Evolutionary conservation across 2,113 vertebrate species (phyloP), one percentile per base, ranked within the genome.

Genomic region (Egretta garzetta): DNA sequence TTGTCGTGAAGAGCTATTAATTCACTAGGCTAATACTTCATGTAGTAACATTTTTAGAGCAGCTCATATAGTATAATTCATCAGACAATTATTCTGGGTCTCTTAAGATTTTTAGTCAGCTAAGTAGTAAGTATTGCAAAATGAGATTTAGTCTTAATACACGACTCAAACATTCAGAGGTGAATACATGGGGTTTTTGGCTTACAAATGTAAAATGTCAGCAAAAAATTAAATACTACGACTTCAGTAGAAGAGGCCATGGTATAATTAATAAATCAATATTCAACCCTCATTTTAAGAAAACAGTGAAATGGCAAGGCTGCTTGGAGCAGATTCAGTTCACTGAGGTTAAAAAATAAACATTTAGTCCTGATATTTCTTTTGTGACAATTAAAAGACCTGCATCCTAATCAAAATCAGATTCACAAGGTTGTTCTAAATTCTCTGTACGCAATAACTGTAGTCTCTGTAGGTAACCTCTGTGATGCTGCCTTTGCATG

Each of bases 31-130:
- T 96, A 92, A 89, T 89, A 87, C 30, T 93, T 91, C 28, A 49
- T 79, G 62, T 63, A 68, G 76, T 52, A 79, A 68, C 95, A 87
- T 49, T 95, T 87, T 87, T 85, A 93, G 80, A 82, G 83, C 53
- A 70, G 56, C 53, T 94, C 33, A 37, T 89, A 27, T 4, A 79
- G 39, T 85, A 20, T 96, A 94, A 95, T 96, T 95, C 68, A 91
- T 96, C 58, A 75, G 86, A 72, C 60, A 87, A 80, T 95, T 95
- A 84, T 76, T 94, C 87, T 73, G 68, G 5, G 3, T 87, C 89
- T 88, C 77, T 94, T 91, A 93, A 82, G 30, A 85, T 93, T 97
- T 97, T 95, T 89, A 85, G 94, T 85, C 60, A 89, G 80, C 93
- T 96, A 91, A 89, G 77, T 53, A 91, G 37, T 76, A 71, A 85